Base-by-base conservation (phyloP, 2,113 vertebrate genomes). In the Crotophaga sulcirostris region DNA sequence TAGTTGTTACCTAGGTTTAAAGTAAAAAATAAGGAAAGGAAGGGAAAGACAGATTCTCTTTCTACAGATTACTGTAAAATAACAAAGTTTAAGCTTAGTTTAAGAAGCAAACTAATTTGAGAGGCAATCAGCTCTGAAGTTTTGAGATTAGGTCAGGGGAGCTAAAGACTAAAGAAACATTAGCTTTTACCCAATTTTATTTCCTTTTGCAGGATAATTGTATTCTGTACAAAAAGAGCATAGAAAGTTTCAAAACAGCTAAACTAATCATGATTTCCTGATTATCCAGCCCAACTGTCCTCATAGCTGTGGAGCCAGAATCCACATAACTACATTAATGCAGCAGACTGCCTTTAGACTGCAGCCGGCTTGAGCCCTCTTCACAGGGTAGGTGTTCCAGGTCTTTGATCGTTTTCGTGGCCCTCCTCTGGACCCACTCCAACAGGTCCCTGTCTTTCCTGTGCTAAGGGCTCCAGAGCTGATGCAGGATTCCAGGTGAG, bases 51-150 rank as follows among this genome's bases (percentile, higher is more conserved):
- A 55, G 13, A 49, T 20, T 28, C 3, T 67, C 7, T 80, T 78
- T 40, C 42, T 26, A 72, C 0, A 59, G 42, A 58, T 36, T 0
- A 63, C 34, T 0, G 3, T 55, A 52, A 51, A 74, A 69, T 24
- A 84, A 31, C 3, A 77, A 82, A 51, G 19, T 3, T 78, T 51
- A 56, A 52, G 6, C 13, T 2, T 16, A 13, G 18, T 59, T 67
- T 49, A 24, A 77, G n/a, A 87, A 15, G 13, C 23, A 62, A 60
- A 40, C 1, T 45, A 42, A 36, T 29, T 13, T 16, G 31, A 51
- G 34, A 79, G 7, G 7, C 24, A 73, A 16, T 9, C 33, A 34
- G 19, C 19, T 74, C 55, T 60, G 24, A 51, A 9, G 19, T 62
- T 80, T 45, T 59, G 29, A 74, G 34, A 38, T 31, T 13, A 51